Base-by-base conservation (phyloP, 2,888 invertebrate species). In the Melangyna quadrimaculata region DNA sequence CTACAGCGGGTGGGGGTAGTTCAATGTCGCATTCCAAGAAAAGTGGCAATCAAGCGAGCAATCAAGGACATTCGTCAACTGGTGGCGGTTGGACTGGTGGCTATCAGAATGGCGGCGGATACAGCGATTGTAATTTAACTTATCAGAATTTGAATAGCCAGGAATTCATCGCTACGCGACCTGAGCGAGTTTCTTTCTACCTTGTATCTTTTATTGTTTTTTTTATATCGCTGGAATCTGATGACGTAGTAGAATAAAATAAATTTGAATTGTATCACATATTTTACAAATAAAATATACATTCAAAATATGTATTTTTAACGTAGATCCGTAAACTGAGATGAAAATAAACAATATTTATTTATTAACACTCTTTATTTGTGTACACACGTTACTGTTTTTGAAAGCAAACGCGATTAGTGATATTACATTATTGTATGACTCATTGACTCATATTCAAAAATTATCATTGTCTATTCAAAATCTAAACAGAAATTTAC, bases 131-230 rank as follows among this genome's bases (percentile, higher is more conserved):
- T 80, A 88, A 89, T 53, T 87, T 88, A 12, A 90, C 89, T 37
- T 94, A 95, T 90, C 95, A 95, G 88, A 95, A 94, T 90, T 93
- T 94, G 86, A 94, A 94, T 90, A 91, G 94, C 35, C 92, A 93
- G 87, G 93, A 94, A 78, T 93, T 95, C 87, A 97, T 97, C 93
- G 93, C 95, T 7, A 90, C 90, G 69, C 93, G 95, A 89, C 94
- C 96, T 87, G 95, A 94, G 96, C 96, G 93, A 93, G 89, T 70
- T 5, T 80, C 9, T 35, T 9, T 43, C 9, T 10, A 9, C n/a
- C 22, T 37, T 4, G 22, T 22, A 17, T 24, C 3, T 61, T 37
- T 40, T 40, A 40, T 40, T 1, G n/a, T 22, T 6, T 40, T 2
- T 5, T 5, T 27, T 27, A 9, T 2, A 9, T n/a, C n/a, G 51